Evolutionary conservation across 2,113 vertebrate genomes (phyloP).

Genomic region (Malaclemys terrapin): DNA sequence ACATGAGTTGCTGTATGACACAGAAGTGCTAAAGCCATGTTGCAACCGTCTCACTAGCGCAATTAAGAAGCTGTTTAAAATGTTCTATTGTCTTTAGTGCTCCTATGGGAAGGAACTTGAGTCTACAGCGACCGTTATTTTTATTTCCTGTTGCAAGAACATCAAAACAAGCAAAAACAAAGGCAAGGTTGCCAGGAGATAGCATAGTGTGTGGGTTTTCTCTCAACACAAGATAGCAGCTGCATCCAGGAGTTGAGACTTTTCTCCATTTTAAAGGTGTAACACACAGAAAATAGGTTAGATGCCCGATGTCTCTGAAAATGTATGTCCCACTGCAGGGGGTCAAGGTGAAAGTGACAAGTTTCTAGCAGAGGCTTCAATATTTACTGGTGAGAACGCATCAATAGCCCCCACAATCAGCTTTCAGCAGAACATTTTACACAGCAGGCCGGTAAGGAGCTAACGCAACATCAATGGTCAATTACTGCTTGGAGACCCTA

Average conservation of each 20-base stretch:
- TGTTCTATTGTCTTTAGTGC: neutral
- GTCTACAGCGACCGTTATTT: neutral
- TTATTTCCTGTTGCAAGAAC: neutral
- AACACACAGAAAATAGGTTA: neutral
- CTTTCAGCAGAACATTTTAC: neutral
- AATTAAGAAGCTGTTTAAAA: neutral
- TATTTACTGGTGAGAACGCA: neutral
- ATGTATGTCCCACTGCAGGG: neutral
- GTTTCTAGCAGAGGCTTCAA: neutral
- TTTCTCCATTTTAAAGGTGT: neutral
- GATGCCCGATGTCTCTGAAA: neutral
- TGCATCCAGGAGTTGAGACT: neutral
- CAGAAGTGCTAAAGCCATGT: neutral
- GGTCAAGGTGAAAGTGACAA: neutral
- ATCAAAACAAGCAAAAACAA: neutral
- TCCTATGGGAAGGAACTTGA: neutral
- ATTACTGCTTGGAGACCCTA: slow-evolving; percentile 42
- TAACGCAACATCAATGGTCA: slow-evolving; percentile 40
- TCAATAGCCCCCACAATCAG: neutral
- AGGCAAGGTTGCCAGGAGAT: neutral
- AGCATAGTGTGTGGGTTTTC: neutral
- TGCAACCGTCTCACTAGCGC: neutral
- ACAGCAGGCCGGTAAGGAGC: slow-evolving; percentile 30
- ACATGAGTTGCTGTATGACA: neutral
- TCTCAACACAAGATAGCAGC: neutral